phyloP scores from a whole-genome alignment of 1,140 invertebrate genomes.

The Anastrepha ludens region DNA sequence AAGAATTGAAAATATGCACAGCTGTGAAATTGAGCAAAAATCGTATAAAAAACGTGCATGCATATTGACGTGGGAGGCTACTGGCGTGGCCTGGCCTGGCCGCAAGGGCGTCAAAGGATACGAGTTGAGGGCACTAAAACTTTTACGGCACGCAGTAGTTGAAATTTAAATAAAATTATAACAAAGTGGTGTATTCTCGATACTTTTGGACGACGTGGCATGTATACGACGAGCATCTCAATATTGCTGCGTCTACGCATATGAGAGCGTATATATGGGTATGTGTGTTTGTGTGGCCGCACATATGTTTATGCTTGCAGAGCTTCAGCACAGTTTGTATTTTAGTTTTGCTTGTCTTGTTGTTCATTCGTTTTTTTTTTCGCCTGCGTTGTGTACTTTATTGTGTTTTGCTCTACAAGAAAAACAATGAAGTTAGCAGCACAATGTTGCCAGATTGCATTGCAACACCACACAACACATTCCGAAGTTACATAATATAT shows the following conservation, averaged over 20 bases:
- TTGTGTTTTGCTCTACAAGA: conserved; percentile 18
- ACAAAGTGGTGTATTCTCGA: conserved; percentile 45
- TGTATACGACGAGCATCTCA: conserved; percentile 10
- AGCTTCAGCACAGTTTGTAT: conserved; percentile 32
- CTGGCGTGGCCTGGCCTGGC: neutral
- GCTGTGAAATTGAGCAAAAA: neutral
- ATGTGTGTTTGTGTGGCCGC: neutral
- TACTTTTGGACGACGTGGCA: conserved; percentile 48
- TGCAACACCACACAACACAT: neutral
- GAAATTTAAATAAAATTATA: conserved; percentile 52
- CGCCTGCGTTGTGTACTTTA: neutral
- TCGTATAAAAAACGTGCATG: neutral
- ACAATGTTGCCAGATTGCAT: conserved; percentile 47
- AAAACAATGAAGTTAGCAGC: conserved; percentile 40
- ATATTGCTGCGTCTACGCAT: neutral
- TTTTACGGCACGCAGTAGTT: conserved; percentile 48
- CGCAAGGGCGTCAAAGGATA: neutral
- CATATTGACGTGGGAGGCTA: neutral
- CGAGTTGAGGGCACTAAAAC: conserved; percentile 1
- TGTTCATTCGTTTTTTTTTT: neutral
- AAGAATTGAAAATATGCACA: conserved; percentile 17
- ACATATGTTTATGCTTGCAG: conserved; percentile 39
- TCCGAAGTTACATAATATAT: neutral
- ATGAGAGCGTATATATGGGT: neutral
- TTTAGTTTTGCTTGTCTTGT: conserved; percentile 26